Evolutionary conservation across 2,797 vertebrate genomes (phyloP).

Genomic region (Acanthis flammea): DNA sequence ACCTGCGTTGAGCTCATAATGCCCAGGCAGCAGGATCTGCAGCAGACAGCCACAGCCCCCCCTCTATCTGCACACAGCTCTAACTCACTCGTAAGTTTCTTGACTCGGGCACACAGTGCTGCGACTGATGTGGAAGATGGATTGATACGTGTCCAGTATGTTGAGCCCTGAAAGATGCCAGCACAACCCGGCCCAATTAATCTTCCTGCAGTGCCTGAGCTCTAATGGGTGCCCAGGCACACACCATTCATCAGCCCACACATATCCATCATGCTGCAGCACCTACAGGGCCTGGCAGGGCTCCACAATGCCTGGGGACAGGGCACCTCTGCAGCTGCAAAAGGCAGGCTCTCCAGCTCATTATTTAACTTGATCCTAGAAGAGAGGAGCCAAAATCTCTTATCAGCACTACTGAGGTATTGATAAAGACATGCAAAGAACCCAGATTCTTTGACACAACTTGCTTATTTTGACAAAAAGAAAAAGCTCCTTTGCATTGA

Average conservation of each 20-base stretch:
- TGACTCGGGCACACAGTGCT: neutral
- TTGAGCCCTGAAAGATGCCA: slow-evolving; percentile 47
- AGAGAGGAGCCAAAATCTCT: slow-evolving; percentile 10
- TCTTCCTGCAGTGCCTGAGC: slow-evolving; percentile 46
- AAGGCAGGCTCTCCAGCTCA: neutral
- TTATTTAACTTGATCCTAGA: slow-evolving; percentile 55
- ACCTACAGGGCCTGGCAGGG: neutral
- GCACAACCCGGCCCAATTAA: slow-evolving; percentile 41
- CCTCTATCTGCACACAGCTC: neutral
- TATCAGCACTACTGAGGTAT: neutral
- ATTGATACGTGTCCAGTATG: slow-evolving; percentile 31
- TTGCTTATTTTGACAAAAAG: slow-evolving; percentile 3
- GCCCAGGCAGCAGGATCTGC: neutral
- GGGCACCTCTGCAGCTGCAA: neutral
- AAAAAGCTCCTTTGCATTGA: neutral
- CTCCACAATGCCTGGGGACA: neutral
- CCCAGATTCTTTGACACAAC: neutral
- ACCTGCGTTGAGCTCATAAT: accelerated
- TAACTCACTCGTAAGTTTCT: neutral
- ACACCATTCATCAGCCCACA: slow-evolving; percentile 55
- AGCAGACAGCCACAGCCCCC: neutral
- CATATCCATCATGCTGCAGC: slow-evolving; percentile 56
- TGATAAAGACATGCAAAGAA: slow-evolving; percentile 26
- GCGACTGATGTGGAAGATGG: slow-evolving; percentile 11
- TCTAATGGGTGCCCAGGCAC: slow-evolving; percentile 24